Conservation (phyloP, 2,888 invertebrate genomes). For the Gibbula magus region DNA sequence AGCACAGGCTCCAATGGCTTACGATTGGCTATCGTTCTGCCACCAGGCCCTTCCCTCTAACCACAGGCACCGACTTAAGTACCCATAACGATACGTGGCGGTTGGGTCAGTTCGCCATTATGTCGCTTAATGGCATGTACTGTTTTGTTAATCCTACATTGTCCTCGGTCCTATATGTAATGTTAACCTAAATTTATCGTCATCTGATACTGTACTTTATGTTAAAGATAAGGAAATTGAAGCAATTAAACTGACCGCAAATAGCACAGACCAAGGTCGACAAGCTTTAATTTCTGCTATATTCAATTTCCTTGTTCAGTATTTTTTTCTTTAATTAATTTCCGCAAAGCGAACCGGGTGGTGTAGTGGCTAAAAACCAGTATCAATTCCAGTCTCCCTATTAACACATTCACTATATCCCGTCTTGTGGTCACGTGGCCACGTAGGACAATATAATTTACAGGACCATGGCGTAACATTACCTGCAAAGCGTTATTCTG, state of each 20-base stretch:
- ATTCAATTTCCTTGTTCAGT: slow-evolving; percentile 3
- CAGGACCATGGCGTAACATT: neutral
- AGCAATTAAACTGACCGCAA: neutral
- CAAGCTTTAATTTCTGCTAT: slow-evolving; percentile 10
- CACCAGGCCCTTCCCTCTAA: too few species aligned
- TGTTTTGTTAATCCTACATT: too few species aligned
- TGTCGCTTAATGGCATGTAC: too few species aligned
- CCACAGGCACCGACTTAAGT: too few species aligned
- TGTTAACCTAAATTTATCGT: too few species aligned
- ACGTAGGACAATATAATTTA: neutral
- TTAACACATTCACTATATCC: neutral
- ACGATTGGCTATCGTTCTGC: too few species aligned
- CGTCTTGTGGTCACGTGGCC: neutral
- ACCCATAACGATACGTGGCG: too few species aligned
- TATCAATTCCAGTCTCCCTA: neutral
- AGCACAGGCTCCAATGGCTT: too few species aligned
- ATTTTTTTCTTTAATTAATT: slow-evolving; percentile 21
- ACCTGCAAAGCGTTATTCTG: neutral
- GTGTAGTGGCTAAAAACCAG: neutral
- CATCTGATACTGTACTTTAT: too few species aligned
- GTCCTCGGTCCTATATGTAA: too few species aligned
- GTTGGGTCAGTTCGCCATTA: too few species aligned
- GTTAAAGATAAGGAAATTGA: neutral
- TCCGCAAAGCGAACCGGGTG: slow-evolving; percentile 18
- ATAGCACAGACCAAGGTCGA: slow-evolving; percentile 6